Evolutionary conservation across 2,113 vertebrate species (phyloP).

Genomic region (Lethenteron reissneri): DNA sequence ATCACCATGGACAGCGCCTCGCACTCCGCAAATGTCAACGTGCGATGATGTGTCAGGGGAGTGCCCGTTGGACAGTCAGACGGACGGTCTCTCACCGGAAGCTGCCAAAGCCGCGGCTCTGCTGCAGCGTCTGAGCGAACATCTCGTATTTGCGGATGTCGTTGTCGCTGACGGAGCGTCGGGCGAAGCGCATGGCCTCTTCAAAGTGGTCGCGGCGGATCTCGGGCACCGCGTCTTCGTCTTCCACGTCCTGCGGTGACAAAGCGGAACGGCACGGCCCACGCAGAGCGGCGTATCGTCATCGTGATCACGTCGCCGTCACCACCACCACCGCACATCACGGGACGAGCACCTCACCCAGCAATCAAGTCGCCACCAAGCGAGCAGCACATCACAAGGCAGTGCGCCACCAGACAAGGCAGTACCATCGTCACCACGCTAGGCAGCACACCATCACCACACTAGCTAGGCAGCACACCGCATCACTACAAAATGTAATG

Average conservation of each 20-base stretch:
- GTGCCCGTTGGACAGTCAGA: not conserved
- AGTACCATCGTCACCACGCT: too few species aligned
- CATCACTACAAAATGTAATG: too few species aligned
- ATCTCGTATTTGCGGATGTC: constrained; percentile 23
- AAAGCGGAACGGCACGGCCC: too few species aligned
- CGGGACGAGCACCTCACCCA: too few species aligned
- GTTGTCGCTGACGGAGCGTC: constrained; percentile 20
- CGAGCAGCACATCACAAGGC: too few species aligned
- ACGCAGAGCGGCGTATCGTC: too few species aligned
- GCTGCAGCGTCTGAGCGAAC: constrained; percentile 20
- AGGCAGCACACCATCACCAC: too few species aligned
- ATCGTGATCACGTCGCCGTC: too few species aligned
- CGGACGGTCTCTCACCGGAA: constrained; percentile 15
- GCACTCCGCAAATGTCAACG: not conserved
- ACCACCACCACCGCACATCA: too few species aligned
- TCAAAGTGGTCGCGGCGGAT: constrained; percentile 21
- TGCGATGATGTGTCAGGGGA: not conserved
- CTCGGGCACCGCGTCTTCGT: constrained; percentile 18
- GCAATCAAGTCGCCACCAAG: too few species aligned
- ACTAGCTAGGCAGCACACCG: too few species aligned
- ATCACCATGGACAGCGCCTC: not conserved
- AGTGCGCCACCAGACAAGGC: too few species aligned
- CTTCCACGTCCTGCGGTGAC: constrained; percentile 15
- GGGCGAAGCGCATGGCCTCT: constrained; percentile 20
- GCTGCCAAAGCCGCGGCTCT: constrained; percentile 20